Percentiles rank a stretch among this genome's conserved stretches.
Conservation (phyloP, 2,888 invertebrate species). For the Sesia apiformis region DNA sequence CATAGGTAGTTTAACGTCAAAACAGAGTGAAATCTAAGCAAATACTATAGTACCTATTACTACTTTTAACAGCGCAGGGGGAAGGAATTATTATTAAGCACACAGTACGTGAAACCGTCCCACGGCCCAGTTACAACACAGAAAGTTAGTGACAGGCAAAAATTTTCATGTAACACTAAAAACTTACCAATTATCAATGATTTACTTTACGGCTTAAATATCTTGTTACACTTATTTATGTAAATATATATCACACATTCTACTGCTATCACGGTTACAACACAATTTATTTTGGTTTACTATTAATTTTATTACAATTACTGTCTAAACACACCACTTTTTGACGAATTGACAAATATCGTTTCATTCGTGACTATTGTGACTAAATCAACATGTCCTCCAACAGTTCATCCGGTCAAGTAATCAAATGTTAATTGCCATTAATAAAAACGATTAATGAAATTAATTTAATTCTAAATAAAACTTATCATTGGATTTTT, state of each 20-base stretch:
- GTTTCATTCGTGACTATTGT: slow-evolving; percentile 57
- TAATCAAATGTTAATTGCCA: slow-evolving; percentile 1
- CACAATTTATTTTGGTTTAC: slow-evolving; percentile 49
- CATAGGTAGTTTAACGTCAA: background rate
- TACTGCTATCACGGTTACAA: slow-evolving; percentile 50
- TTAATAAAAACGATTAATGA: background rate
- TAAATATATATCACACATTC: slow-evolving; percentile 59
- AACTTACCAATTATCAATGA: slow-evolving; percentile 62
- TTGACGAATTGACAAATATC: slow-evolving; percentile 65
- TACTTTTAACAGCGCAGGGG: background rate
- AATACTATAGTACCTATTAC: background rate
- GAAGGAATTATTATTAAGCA: background rate
- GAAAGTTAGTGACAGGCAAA: slow-evolving; percentile 45
- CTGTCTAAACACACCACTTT: slow-evolving; percentile 62
- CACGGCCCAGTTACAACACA: slow-evolving; percentile 29
- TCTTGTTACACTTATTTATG: slow-evolving; percentile 42
- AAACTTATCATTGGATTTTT: background rate
- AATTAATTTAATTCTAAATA: background rate
- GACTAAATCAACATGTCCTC: slow-evolving; percentile 69
- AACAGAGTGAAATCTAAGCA: background rate
- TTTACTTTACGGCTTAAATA: slow-evolving; percentile 35
- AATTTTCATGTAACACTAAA: slow-evolving; percentile 42
- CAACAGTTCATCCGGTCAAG: slow-evolving; percentile 54
- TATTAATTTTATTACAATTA: slow-evolving; percentile 56
- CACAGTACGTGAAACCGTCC: slow-evolving; percentile 18